Conservation (phyloP, 2,113 vertebrate genomes). For the Neoarius graeffei region DNA sequence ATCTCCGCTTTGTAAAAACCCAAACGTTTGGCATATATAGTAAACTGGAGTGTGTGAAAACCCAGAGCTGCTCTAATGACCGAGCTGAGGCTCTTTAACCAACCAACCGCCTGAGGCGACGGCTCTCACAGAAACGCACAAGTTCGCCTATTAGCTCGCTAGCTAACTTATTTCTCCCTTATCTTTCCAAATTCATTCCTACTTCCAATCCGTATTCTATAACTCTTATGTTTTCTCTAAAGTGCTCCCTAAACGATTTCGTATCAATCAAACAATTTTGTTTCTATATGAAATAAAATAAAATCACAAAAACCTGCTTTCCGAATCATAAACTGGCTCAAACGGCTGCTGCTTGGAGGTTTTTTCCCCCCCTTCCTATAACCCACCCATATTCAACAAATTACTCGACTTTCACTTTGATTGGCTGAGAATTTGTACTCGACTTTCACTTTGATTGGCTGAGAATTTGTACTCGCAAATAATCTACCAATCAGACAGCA, state of each 20-base stretch:
- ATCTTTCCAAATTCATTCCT: constrained; percentile 24
- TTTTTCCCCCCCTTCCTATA: neutral
- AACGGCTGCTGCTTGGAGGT: neutral
- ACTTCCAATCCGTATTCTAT: neutral
- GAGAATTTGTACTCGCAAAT: neutral
- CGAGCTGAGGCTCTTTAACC: neutral
- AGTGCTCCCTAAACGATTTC: neutral
- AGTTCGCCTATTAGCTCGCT: constrained; percentile 7
- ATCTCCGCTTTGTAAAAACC: constrained; percentile 66
- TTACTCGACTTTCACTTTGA: neutral
- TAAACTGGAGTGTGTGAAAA: neutral
- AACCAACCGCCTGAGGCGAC: too few relatives aligned
- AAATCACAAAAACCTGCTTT: neutral
- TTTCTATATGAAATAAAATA: neutral
- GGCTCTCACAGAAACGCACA: neutral
- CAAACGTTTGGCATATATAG: neutral
- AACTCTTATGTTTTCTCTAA: too few relatives aligned
- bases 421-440: neutral
- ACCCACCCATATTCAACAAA: neutral
- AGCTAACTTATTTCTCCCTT: neutral
- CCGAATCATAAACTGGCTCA: neutral
- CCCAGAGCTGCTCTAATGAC: neutral
- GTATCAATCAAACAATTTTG: neutral
- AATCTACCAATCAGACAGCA: neutral
- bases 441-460: neutral